Conservation (phyloP, 2,113 vertebrate genomes). For the Eubucco bourcierii region DNA sequence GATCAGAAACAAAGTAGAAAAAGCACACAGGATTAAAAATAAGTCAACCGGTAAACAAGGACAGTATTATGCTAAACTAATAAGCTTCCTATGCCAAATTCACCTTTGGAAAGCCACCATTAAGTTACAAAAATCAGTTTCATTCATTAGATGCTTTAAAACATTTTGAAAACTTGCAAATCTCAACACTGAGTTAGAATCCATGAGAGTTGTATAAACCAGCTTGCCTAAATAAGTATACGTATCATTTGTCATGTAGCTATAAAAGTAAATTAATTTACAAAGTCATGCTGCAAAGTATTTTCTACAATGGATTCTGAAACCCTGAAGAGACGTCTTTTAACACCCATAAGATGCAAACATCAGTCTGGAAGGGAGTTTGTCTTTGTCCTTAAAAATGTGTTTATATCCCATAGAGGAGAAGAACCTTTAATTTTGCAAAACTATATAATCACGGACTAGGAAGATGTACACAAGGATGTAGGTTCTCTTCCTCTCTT, state of each 20-base stretch:
- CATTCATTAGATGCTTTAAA: not conserved
- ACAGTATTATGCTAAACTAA: not conserved
- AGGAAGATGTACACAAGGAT: not conserved
- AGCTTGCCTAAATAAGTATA: not conserved
- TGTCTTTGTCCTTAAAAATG: not conserved
- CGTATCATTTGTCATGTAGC: not conserved
- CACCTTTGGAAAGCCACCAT: not conserved
- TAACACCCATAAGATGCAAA: not conserved
- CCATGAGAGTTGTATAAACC: not conserved
- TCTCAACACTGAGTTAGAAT: not conserved
- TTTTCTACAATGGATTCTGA: not conserved
- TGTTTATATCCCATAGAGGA: not conserved
- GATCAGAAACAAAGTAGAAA: not conserved
- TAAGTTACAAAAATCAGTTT: not conserved
- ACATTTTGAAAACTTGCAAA: not conserved
- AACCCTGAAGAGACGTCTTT: not conserved
- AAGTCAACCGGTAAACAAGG: not conserved
- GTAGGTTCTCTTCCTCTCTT: not conserved
- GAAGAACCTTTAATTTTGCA: not conserved
- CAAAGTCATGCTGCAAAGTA: not conserved
- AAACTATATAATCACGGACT: not conserved
- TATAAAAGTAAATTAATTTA: not conserved
- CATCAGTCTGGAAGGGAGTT: not conserved
- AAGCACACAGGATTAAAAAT: not conserved
- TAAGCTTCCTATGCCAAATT: not conserved